These are phyloP conservation scores for Melipona beecheii DNA, from an alignment of 2,888 invertebrate species.

Conservation along the genomic window DNA sequence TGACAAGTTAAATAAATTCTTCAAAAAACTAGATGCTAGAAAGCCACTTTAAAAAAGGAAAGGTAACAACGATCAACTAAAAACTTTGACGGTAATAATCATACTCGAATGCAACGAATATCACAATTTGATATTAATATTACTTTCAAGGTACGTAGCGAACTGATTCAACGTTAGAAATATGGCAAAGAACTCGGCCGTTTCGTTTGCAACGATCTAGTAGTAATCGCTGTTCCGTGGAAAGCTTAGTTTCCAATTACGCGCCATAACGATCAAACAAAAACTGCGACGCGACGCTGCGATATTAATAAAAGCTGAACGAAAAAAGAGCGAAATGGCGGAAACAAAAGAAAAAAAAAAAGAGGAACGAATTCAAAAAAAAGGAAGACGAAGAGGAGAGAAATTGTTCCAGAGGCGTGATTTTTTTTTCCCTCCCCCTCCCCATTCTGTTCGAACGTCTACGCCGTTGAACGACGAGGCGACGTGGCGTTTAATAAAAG, in stretches of 20 bases:
- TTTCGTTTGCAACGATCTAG: too few species aligned
- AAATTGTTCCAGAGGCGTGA: slow-evolving; percentile 18
- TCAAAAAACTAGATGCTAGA: too few species aligned
- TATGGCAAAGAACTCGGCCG: too few species aligned
- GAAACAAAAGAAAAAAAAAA: background rate
- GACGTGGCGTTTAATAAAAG: slow-evolving; percentile 54
- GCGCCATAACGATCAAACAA: background rate
- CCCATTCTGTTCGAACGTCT: slow-evolving; percentile 31
- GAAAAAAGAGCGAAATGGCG: background rate
- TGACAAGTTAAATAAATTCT: too few species aligned
- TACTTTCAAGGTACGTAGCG: too few species aligned
- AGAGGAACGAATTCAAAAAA: background rate
- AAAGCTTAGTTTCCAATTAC: background rate
- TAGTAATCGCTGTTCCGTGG: background rate
- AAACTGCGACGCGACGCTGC: background rate
- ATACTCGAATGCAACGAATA: too few species aligned
- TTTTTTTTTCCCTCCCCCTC: slow-evolving; percentile 9
- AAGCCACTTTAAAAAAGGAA: too few species aligned
- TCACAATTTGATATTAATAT: too few species aligned
- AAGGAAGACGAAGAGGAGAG: background rate
- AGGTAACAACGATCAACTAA: too few species aligned
- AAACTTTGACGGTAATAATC: too few species aligned
- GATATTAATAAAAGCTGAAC: slow-evolving; percentile 36
- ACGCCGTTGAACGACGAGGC: slow-evolving; percentile 36
- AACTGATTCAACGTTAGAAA: too few species aligned